Evolutionary conservation across 1,140 invertebrate species (phyloP).

Genomic region (Diachasma alloeum): DNA sequence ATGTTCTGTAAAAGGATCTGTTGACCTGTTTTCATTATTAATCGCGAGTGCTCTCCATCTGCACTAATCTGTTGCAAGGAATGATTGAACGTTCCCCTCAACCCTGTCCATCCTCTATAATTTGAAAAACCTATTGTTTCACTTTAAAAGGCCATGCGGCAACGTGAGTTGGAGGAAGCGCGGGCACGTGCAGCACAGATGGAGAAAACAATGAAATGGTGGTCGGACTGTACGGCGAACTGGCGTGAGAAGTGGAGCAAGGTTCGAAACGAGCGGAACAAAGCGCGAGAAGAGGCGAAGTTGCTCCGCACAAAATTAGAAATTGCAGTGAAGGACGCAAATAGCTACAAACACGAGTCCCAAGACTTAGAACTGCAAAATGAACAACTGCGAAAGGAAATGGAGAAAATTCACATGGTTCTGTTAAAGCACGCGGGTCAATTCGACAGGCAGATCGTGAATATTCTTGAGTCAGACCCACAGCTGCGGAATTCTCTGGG

Average conservation of each 20-base stretch:
- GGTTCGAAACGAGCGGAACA: slow-evolving; percentile 84
- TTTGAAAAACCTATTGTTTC: background rate
- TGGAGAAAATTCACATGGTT: slow-evolving; percentile 76
- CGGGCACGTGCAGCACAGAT: slow-evolving; percentile 91
- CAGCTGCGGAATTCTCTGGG: slow-evolving; percentile 54
- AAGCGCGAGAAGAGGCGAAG: slow-evolving; percentile 87
- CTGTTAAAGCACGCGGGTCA: slow-evolving; percentile 75
- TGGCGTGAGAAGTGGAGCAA: slow-evolving; percentile 98
- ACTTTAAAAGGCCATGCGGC: slow-evolving; percentile 68
- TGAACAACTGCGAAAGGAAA: slow-evolving; percentile 82
- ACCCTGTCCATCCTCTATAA: too few relatives aligned
- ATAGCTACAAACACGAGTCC: slow-evolving; percentile 79
- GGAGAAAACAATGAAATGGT: slow-evolving; percentile 99
- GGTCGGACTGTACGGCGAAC: slow-evolving; percentile 91
- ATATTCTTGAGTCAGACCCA: slow-evolving; percentile 56
- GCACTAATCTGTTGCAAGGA: too few relatives aligned
- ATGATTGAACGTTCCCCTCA: too few relatives aligned
- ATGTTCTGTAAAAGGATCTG: too few relatives aligned
- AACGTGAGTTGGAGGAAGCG: slow-evolving; percentile 89
- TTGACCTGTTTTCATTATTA: too few relatives aligned
- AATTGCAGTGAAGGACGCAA: slow-evolving; percentile 78
- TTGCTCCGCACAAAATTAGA: slow-evolving; percentile 83
- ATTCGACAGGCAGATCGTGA: slow-evolving; percentile 65
- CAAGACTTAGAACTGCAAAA: slow-evolving; percentile 82
- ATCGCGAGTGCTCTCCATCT: too few relatives aligned